Evolutionary conservation across 2,888 invertebrate species (phyloP).

Genomic region (Zygothrica quintamaculata): DNA sequence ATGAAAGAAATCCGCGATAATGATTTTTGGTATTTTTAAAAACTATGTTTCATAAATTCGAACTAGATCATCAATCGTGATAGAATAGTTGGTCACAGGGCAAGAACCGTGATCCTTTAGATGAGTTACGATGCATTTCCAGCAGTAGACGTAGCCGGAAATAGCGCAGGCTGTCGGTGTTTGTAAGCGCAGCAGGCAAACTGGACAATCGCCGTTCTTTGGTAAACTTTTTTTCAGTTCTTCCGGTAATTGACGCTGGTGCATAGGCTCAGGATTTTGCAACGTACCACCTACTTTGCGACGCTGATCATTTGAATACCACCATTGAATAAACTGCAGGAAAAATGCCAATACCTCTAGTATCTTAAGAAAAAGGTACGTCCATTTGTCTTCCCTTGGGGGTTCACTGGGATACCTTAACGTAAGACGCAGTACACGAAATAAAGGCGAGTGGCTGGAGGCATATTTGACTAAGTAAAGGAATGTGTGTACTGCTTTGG

Average conservation of each 20-base stretch:
- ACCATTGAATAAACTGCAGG: slow-evolving; percentile 94
- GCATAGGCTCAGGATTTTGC: slow-evolving; percentile 85
- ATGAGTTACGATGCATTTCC: slow-evolving; percentile 91
- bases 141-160: slow-evolving; percentile 92
- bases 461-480: slow-evolving; percentile 86
- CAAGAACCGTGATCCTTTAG: slow-evolving; percentile 87
- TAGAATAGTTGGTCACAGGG: slow-evolving; percentile 91
- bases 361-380: slow-evolving; percentile 83
- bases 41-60: slow-evolving; percentile 86
- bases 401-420: slow-evolving; percentile 86
- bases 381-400: slow-evolving; percentile 80
- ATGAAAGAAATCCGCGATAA: too few relatives aligned
- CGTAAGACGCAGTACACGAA: slow-evolving; percentile 86
- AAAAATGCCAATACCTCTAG: slow-evolving; percentile 93
- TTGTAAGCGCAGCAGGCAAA: slow-evolving; percentile 89
- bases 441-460: slow-evolving; percentile 85
- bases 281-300: slow-evolving; percentile 86
- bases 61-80: slow-evolving; percentile 88
- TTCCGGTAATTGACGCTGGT: slow-evolving; percentile 17
- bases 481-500: slow-evolving; percentile 84
- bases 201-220: slow-evolving; percentile 89
- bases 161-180: slow-evolving; percentile 88
- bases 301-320: slow-evolving; percentile 88
- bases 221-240: slow-evolving; percentile 42
- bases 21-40: too few relatives aligned